phyloP scores from a whole-genome alignment of 2,888 invertebrate genomes.

The Ochropleura plecta region DNA sequence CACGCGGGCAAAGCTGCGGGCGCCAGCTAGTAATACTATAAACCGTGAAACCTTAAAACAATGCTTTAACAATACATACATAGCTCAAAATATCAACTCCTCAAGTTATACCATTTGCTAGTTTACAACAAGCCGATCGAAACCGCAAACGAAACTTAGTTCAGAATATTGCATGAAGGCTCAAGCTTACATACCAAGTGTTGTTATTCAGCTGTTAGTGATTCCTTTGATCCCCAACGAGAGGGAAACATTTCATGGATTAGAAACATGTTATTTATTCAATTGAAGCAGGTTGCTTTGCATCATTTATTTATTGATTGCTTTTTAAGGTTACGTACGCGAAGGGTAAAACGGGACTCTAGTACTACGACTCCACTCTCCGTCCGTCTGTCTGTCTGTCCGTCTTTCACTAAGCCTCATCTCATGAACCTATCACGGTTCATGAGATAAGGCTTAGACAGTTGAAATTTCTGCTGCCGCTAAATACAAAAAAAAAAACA shows the following conservation, averaged over 20 bases:
- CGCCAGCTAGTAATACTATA: too few species aligned
- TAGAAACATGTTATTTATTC: slow-evolving; percentile 49
- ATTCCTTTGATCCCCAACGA: slow-evolving; percentile 59
- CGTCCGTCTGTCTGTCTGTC: too few species aligned
- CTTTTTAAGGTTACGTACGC: neutral
- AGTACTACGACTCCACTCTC: too few species aligned
- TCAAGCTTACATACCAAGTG: slow-evolving; percentile 27
- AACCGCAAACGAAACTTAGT: slow-evolving; percentile 22
- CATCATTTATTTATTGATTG: slow-evolving; percentile 29
- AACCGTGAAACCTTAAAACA: too few species aligned
- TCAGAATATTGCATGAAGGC: slow-evolving; percentile 52
- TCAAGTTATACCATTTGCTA: slow-evolving; percentile 20
- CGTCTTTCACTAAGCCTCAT: too few species aligned
- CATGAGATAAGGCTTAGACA: too few species aligned
- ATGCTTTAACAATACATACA: neutral
- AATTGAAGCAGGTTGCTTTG: slow-evolving; percentile 11
- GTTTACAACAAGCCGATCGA: slow-evolving; percentile 2
- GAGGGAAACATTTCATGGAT: slow-evolving; percentile 56
- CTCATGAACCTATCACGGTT: too few species aligned
- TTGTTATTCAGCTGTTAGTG: slow-evolving; percentile 45
- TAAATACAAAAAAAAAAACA: too few species aligned
- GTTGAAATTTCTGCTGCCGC: too few species aligned
- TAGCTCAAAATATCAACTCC: slow-evolving; percentile 3
- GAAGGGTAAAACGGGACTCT: too few species aligned
- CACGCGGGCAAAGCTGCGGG: too few species aligned